phyloP scores from a whole-genome alignment of 2,888 invertebrate species.

The Tipula vernalis region DNA sequence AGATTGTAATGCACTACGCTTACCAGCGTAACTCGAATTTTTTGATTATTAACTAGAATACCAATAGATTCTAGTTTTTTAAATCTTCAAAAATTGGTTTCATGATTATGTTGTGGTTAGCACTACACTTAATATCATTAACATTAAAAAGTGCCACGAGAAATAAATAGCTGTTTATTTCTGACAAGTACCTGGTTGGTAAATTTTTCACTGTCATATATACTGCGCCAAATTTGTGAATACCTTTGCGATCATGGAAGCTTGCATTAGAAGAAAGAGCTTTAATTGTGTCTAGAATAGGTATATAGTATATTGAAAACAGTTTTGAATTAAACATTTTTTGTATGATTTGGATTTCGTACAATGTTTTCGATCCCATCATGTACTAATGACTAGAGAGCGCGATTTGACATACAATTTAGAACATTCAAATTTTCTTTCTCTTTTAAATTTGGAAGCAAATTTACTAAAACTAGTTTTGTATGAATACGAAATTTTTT shows the following conservation, averaged over 20 bases:
- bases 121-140: no score
- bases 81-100: constrained; percentile 13
- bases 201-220: no score
- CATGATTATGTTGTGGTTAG: constrained; percentile 12
- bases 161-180: constrained; percentile 11
- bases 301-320: constrained; percentile 13
- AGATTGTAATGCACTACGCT: constrained; percentile 16
- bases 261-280: constrained; percentile 10
- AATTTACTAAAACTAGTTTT: background rate
- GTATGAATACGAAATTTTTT: no score
- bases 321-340: constrained; percentile 12
- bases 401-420: no score
- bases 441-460: constrained; percentile 12
- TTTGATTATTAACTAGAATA: background rate
- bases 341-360: constrained; percentile 10
- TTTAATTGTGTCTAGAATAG: no score
- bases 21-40: background rate
- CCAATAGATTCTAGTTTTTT: constrained; percentile 11
- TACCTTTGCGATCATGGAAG: constrained; percentile 12
- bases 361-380: constrained; percentile 13
- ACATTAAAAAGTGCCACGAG: no score
- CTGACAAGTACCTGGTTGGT: constrained; percentile 12
- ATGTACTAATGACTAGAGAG: constrained; percentile 11
- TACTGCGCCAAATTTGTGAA: no score
- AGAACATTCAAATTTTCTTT: background rate